These are phyloP conservation scores for Lethocerus indicus DNA, from an alignment of 1,140 invertebrate genomes.

Conservation along the genomic window DNA sequence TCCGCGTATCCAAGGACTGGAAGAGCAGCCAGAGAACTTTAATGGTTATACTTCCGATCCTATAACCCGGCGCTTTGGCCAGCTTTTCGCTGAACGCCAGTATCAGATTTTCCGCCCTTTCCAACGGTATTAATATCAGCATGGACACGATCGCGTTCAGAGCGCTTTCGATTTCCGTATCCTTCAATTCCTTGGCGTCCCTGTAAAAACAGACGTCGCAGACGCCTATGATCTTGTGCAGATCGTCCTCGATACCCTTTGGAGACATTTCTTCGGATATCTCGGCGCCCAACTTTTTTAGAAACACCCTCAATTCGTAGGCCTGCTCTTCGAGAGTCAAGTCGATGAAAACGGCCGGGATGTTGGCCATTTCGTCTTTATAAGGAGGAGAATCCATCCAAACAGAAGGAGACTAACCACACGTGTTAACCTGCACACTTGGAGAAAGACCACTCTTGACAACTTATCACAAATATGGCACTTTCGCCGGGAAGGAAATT, in stretches of 20 bases:
- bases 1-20: constrained; percentile 71
- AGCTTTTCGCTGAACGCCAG: constrained; percentile 85
- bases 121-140: constrained; percentile 69
- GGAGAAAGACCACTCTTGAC: no score
- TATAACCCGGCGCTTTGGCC: constrained; percentile 72
- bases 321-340: constrained; percentile 37
- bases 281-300: constrained; percentile 80
- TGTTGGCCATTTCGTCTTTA: constrained; percentile 8
- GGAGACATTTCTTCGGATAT: constrained; percentile 78
- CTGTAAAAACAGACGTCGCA: constrained; percentile 84
- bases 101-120: constrained; percentile 79
- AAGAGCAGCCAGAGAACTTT: constrained; percentile 81
- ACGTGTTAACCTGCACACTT: no score
- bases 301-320: constrained; percentile 70
- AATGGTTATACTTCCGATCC: constrained; percentile 61
- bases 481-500: no score
- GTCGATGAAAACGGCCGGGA: constrained; percentile 9
- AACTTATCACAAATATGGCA: no score
- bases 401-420: no score
- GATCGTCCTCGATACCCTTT: constrained; percentile 82
- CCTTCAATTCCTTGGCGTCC: constrained; percentile 67
- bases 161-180: constrained; percentile 63
- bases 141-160: constrained; percentile 86
- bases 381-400: no score
- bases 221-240: constrained; percentile 87